Conservation (phyloP, 2,888 invertebrate genomes). For the Parthenolecanium corni region DNA sequence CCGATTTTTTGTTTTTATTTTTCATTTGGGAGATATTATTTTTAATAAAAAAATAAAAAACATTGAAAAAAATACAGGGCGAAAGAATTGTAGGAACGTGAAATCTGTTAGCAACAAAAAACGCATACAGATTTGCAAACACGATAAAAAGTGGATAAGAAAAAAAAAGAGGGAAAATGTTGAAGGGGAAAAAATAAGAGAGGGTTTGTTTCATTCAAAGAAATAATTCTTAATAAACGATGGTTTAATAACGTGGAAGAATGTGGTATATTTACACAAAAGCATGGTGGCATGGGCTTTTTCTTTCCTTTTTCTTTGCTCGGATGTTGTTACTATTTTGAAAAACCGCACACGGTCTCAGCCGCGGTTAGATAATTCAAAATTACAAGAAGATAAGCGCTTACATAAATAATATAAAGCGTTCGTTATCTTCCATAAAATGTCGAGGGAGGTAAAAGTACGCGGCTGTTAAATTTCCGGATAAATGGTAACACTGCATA, state of each 20-base stretch:
- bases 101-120: too few species aligned
- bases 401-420: conserved; percentile 18
- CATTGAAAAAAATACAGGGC: too few species aligned
- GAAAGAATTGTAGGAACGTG: too few species aligned
- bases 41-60: too few species aligned
- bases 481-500: conserved; percentile 10
- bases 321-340: too few species aligned
- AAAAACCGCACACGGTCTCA: conserved; percentile 1
- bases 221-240: conserved; percentile 15
- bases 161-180: too few species aligned
- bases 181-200: too few species aligned
- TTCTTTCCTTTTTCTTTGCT: conserved; percentile 14
- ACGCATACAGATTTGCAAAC: too few species aligned
- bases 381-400: conserved; percentile 23
- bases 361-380: conserved; percentile 23
- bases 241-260: conserved; percentile 24
- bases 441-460: neutral
- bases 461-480: neutral
- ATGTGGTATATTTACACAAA: conserved; percentile 5
- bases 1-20: too few species aligned
- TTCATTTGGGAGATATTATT: too few species aligned
- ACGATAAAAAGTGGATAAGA: too few species aligned
- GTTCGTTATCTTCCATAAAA: conserved; percentile 21
- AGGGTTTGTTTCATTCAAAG: conserved; percentile 1
- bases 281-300: neutral